Base-by-base conservation (phyloP, 2,113 vertebrate genomes). In the Nothoprocta pentlandii region DNA sequence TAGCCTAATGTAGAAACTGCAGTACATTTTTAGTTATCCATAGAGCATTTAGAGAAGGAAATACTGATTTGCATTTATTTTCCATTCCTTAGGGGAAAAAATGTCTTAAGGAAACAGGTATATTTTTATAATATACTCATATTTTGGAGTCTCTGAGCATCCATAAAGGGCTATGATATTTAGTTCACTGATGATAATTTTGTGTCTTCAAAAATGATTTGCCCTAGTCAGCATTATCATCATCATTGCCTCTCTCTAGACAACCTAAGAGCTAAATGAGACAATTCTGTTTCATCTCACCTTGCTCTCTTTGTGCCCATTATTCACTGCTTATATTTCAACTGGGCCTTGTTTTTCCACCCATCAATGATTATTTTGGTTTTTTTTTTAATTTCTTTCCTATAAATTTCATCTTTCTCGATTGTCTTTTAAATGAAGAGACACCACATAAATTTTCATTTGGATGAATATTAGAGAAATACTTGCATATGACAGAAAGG, bases 1-100 rank as follows among this genome's bases (percentile, higher is more conserved):
- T 94, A 96, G 66, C n/a, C 61, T 32, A 53, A 20, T 90, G 69
- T 30, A 91, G 78, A 87, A 89, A 42, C 21, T 58, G 19, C 21
- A 74, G 32, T 21, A 75, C 9, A 53, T 32, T 80, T 80, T 51
- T 61, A 39, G 26, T 58, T 64, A 56, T 76, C 41, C 56, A 10
- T 34, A 51, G 9, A 32, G 30, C 2, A 22, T 84, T 87, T 64
- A 84, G 62, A 84, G 84, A 76, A 93, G 4, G 8, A 88, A 63
- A 83, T 78, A 66, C 36, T 64, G 21, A 51, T 64, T 64, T 64
- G 41, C 28, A 26, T 42, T 67, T 89, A 41, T 59, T 92, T 91
- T 39, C 32, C 41, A 10, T 36, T 73, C 9, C 80, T 74, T 20
- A 19, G 3, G 16, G 23, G 13, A 10, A 70, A 62, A 22, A 46